Conservation (phyloP, 2,797 vertebrate species). For the Psittacula derbiana region DNA sequence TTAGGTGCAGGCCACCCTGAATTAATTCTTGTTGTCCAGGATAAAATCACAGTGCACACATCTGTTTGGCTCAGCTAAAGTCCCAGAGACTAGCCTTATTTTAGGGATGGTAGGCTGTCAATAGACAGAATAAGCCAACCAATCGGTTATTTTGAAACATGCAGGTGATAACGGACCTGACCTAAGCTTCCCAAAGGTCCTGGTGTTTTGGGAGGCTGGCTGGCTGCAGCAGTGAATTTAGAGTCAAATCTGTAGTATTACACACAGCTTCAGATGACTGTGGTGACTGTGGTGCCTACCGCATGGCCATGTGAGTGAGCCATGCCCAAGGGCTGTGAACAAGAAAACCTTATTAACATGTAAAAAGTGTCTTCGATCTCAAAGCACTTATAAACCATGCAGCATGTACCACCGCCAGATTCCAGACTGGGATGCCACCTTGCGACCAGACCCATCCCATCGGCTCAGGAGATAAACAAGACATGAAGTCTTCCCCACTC, state of each 20-base stretch:
- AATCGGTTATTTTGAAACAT: not conserved
- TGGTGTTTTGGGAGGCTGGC: not conserved
- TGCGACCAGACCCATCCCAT: not conserved
- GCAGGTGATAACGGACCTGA: not conserved
- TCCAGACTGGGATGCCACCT: not conserved
- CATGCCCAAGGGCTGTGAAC: not conserved
- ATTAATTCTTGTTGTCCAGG: not conserved
- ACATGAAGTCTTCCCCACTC: not conserved
- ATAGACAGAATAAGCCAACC: not conserved
- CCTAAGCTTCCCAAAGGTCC: not conserved
- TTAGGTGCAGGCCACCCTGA: not conserved
- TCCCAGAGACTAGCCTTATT: not conserved
- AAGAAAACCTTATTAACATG: not conserved
- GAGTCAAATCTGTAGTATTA: not conserved
- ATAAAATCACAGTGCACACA: not conserved
- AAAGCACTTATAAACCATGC: not conserved
- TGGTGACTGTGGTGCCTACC: not conserved
- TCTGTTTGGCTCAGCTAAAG: not conserved
- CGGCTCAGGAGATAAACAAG: fast-evolving
- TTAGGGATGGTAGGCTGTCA: not conserved
- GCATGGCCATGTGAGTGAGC: fast-evolving
- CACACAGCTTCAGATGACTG: not conserved
- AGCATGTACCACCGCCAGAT: fast-evolving
- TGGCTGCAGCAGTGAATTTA: not conserved
- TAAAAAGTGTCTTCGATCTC: not conserved